Evolutionary conservation across 1,140 invertebrate genomes (phyloP), one percentile per base, ranked within the genome.

Genomic region (Neoseiulus cucumeris): DNA sequence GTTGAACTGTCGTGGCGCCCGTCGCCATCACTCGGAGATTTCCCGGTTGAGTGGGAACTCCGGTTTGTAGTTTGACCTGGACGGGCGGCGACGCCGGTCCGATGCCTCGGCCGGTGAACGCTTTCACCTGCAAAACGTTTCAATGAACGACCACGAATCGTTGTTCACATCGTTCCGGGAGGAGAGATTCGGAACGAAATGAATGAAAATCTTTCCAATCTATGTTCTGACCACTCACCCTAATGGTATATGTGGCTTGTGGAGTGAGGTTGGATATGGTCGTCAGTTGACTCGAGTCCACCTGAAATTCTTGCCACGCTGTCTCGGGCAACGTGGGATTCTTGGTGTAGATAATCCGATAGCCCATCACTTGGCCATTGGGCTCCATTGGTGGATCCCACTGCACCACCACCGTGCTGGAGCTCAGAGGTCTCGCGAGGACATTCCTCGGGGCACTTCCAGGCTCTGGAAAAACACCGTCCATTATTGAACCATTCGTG

Each of bases 341-440:
- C 70, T 85, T 86, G 7, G 91, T 95, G 78, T 93, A 98, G 75
- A 89, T 96, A 64, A 98, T 88, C 79, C 94, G 96, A 80, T 98
- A 98, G 68, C 90, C 91, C 76, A 87, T 91, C 66, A 98, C 89
- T 83, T 91, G 86, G 70, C 93, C 94, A 76, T 97, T 96, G 18
- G 92, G 90, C 69, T 87, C 91, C 75, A 94, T 90, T 22, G 93
- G 93, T 74, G 91, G 89, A 73, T 92, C 87, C 94, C 94, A 98
- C 72, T 93, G 89, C 71, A 98, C 91, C 0, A 86, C 84, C 83
- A 98, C 90, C 18, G 91, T 96, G 73, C 84, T 91, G 17, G 91
- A 89, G 74, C 90, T 95, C 44, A 96, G 80, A 17, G 92, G 89
- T 64, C 89, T 80, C 44, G 91, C 91, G 80, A 88, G 85, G 17